These are phyloP conservation scores for Teleogryllus oceanicus DNA, from an alignment of 2,888 invertebrate species.

Conservation along the genomic window DNA sequence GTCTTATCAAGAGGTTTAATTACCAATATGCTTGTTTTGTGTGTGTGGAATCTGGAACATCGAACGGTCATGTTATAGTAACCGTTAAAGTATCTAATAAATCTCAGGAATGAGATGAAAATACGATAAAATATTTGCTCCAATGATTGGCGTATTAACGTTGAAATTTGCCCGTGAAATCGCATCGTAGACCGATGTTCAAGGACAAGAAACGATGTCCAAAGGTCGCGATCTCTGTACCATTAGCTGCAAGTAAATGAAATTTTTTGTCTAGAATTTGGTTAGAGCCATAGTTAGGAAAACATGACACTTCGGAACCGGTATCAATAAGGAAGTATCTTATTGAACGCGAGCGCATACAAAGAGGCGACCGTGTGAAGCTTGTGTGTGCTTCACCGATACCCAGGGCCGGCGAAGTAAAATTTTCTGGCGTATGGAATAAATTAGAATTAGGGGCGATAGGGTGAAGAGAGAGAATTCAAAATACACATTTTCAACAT, in stretches of 20 bases:
- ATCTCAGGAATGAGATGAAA: background rate
- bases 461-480: too few species aligned
- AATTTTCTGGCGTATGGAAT: too few species aligned
- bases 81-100: background rate
- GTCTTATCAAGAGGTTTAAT: background rate
- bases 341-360: background rate
- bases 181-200: background rate
- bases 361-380: background rate
- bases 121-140: background rate
- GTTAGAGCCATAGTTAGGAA: background rate
- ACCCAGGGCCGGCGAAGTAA: too few species aligned
- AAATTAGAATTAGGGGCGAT: too few species aligned
- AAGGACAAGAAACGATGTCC: background rate
- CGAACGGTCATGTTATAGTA: background rate
- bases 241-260: background rate
- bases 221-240: background rate
- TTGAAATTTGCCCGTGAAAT: background rate
- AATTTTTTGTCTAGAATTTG: background rate
- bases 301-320: background rate
- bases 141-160: background rate
- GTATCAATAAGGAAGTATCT: background rate
- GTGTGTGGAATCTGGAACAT: background rate
- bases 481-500: too few species aligned
- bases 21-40: background rate
- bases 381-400: background rate